Conservation (phyloP, 2,888 invertebrate genomes). For the Notodonta dromedarius region DNA sequence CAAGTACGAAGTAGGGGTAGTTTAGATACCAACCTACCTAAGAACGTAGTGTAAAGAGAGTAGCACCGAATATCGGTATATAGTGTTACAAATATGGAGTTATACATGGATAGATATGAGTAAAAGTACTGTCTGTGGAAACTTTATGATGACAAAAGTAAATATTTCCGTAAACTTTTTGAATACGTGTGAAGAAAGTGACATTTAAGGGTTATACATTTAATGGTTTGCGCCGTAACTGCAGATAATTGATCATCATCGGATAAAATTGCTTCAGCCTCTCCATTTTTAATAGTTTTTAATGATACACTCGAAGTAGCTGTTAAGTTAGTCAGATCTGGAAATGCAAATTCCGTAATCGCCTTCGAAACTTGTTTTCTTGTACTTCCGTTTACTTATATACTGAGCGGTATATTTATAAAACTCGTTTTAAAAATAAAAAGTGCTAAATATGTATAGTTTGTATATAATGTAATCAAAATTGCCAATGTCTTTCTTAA, state of each 20-base stretch:
- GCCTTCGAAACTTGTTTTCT: slow-evolving; percentile 7
- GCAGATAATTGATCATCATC: neutral
- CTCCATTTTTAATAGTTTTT: neutral
- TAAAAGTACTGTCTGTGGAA: too few relatives aligned
- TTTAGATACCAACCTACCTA: too few relatives aligned
- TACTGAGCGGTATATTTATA: neutral
- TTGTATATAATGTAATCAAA: neutral
- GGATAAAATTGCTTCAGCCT: neutral
- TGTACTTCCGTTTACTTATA: slow-evolving; percentile 13
- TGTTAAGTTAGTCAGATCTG: neutral
- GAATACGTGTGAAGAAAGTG: too few relatives aligned
- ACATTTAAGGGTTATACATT: too few relatives aligned
- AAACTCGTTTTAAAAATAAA: neutral
- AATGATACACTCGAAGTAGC: neutral
- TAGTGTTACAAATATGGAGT: too few relatives aligned
- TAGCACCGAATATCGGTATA: too few relatives aligned
- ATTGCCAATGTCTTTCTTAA: neutral
- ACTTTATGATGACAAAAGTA: too few relatives aligned
- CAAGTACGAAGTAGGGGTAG: too few relatives aligned
- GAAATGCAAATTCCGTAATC: slow-evolving; percentile 15
- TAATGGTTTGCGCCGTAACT: neutral
- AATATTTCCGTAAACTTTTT: too few relatives aligned
- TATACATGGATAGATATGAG: too few relatives aligned
- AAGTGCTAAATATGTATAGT: neutral
- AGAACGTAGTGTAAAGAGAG: too few relatives aligned